Conservation (phyloP, 2,797 vertebrate genomes). For the Sebastes cheni region DNA sequence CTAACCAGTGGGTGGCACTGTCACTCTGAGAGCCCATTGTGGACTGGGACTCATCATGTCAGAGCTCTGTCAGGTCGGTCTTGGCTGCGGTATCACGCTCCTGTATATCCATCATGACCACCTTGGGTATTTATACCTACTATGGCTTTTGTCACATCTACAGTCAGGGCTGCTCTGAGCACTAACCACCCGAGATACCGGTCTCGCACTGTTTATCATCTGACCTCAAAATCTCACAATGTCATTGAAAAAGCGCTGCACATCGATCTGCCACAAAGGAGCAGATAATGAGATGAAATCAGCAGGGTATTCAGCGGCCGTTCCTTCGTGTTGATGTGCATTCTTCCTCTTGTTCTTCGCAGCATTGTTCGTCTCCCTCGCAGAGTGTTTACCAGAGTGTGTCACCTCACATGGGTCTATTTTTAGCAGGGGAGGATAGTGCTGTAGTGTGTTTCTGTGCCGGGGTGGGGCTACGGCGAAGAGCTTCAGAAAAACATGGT, state of each 20-base stretch:
- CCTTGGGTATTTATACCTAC: constrained; percentile 63
- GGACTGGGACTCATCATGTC: not conserved
- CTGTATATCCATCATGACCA: constrained; percentile 38
- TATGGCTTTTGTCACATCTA: constrained; percentile 57
- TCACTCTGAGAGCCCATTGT: constrained; percentile 38
- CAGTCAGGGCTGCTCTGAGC: constrained; percentile 32
- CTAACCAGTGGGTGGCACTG: constrained; percentile 67
- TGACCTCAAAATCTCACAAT: constrained; percentile 47
- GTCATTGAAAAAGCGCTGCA: constrained; percentile 30
- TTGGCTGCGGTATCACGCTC: constrained; percentile 26
- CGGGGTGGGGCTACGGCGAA: constrained; percentile 38
- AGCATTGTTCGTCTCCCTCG: constrained; percentile 46
- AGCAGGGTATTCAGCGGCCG: constrained; percentile 2
- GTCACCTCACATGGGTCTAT: constrained; percentile 78
- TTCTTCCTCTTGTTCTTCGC: constrained; percentile 40
- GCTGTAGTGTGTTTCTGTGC: constrained; percentile 45
- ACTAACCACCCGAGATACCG: constrained; percentile 7
- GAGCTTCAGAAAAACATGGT: constrained; percentile 41
- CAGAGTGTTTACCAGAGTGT: constrained; percentile 70
- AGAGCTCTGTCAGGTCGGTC: not conserved
- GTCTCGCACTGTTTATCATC: constrained; percentile 7
- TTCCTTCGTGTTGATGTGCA: constrained; percentile 14
- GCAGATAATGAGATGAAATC: constrained; percentile 46
- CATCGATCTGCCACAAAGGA: constrained; percentile 21
- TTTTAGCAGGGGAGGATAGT: constrained; percentile 67